Percentiles rank a stretch among this genome's conserved stretches.
phyloP scores from a whole-genome alignment of 2,888 invertebrate genomes.

The Chrysomela aeneicollis region DNA sequence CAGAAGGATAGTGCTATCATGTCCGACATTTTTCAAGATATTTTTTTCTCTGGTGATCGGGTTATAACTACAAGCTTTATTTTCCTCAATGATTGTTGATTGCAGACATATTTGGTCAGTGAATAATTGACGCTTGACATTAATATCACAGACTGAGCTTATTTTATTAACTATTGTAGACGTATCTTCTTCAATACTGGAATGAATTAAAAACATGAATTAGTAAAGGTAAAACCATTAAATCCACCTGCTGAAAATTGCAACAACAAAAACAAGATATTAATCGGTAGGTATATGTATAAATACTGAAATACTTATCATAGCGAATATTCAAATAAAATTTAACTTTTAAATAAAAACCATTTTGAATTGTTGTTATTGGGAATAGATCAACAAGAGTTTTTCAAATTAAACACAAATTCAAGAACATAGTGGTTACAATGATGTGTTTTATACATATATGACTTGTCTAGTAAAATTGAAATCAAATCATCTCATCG shows the following conservation, averaged over 20 bases:
- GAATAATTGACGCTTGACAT: conserved; percentile 49
- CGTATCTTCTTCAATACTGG: conserved; percentile 27
- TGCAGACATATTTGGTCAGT: conserved; percentile 30
- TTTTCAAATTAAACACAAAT: too few species aligned
- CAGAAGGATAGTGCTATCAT: neutral
- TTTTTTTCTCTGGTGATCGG: conserved; percentile 9
- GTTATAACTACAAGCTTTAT: conserved; percentile 40
- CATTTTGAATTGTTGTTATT: too few species aligned
- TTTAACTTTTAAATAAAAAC: too few species aligned
- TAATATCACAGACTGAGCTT: conserved; percentile 33
- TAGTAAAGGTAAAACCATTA: neutral
- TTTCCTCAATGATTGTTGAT: conserved; percentile 43
- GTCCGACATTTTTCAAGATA: conserved; percentile 7
- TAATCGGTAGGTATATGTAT: too few species aligned
- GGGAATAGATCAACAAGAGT: too few species aligned
- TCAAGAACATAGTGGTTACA: too few species aligned
- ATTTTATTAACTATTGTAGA: conserved; percentile 23
- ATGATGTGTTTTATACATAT: too few species aligned
- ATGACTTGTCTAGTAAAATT: too few species aligned
- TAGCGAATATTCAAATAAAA: too few species aligned
- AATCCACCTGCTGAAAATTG: neutral
- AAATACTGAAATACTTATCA: too few species aligned
- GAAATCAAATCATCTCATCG: too few species aligned
- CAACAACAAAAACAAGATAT: neutral
- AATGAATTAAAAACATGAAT: conserved; percentile 18